Conservation (phyloP, 2,797 vertebrate genomes). For the Buceros bicornis region DNA sequence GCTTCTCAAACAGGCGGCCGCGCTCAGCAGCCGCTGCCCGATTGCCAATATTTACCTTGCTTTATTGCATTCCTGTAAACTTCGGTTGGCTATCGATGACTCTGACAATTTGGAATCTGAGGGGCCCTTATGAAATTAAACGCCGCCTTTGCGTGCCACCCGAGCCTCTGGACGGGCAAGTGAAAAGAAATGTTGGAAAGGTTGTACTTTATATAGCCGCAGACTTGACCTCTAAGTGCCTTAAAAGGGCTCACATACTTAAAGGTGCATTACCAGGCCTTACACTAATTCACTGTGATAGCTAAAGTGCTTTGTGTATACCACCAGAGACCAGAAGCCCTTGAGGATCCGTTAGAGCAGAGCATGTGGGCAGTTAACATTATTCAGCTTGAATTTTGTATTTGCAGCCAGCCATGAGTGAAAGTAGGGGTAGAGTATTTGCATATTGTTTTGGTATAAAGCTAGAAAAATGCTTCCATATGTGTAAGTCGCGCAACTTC, state of each 20-base stretch:
- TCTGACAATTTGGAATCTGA: conserved; percentile 69
- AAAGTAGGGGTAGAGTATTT: conserved; percentile 77
- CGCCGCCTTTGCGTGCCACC: conserved; percentile 68
- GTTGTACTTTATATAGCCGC: conserved; percentile 84
- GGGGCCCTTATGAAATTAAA: conserved; percentile 74
- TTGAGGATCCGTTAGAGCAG: conserved; percentile 78
- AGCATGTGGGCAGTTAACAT: conserved; percentile 84
- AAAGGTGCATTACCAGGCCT: conserved; percentile 92
- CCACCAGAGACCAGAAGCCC: conserved; percentile 84
- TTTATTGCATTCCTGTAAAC: conserved; percentile 64
- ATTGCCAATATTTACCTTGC: conserved; percentile 75
- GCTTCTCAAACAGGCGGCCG: conserved; percentile 33
- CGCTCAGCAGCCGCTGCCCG: conserved; percentile 3
- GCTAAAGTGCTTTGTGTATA: conserved; percentile 90
- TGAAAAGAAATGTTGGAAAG: conserved; percentile 80
- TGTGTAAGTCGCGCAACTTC: conserved; percentile 62
- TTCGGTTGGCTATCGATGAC: conserved; percentile 57
- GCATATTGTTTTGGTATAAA: conserved; percentile 78
- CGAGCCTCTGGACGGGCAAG: conserved; percentile 74
- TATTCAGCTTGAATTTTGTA: conserved; percentile 89
- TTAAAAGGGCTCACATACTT: conserved; percentile 89
- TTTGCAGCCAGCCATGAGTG: conserved; percentile 78
- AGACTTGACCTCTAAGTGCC: conserved; percentile 83
- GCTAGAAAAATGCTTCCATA: conserved; percentile 74
- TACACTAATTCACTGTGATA: conserved; percentile 93